Conservation (phyloP, 2,113 vertebrate genomes). For the Scomber scombrus region DNA sequence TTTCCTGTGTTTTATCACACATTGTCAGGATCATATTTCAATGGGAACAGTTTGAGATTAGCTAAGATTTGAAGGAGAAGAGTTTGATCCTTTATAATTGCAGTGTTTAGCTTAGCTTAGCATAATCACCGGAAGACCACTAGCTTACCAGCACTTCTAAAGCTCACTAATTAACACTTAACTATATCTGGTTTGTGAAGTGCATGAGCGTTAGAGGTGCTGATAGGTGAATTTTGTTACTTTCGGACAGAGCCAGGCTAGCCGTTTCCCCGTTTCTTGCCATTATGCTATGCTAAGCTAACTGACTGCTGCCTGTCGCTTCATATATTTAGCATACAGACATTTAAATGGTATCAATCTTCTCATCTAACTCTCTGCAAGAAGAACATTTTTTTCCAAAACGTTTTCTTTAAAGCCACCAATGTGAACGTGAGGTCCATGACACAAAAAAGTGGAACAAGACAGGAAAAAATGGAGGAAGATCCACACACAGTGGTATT, state of each 20-base stretch:
- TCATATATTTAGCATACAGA: not conserved
- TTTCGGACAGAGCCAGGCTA: too few species aligned
- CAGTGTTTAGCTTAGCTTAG: not conserved
- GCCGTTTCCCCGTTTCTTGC: not conserved
- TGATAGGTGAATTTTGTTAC: too few species aligned
- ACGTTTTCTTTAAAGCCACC: not conserved
- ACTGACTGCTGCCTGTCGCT: slow-evolving; percentile 6
- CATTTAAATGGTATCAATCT: too few species aligned
- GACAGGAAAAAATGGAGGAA: slow-evolving; percentile 3
- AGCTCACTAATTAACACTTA: too few species aligned
- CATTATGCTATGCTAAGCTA: not conserved
- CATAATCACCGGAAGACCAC: not conserved
- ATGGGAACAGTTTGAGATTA: too few species aligned
- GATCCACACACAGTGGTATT: not conserved
- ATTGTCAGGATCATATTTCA: not conserved
- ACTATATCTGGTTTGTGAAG: too few species aligned
- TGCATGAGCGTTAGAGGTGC: too few species aligned
- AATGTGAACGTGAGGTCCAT: not conserved
- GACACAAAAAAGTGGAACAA: not conserved
- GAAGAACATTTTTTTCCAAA: not conserved
- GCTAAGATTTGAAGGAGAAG: not conserved
- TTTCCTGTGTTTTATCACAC: not conserved
- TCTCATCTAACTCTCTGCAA: too few species aligned
- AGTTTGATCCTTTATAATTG: too few species aligned
- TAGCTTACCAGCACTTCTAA: too few species aligned